These are phyloP conservation scores for Oscheius sp. DNA, from an alignment of 2,888 invertebrate genomes.

Conservation along the genomic window DNA sequence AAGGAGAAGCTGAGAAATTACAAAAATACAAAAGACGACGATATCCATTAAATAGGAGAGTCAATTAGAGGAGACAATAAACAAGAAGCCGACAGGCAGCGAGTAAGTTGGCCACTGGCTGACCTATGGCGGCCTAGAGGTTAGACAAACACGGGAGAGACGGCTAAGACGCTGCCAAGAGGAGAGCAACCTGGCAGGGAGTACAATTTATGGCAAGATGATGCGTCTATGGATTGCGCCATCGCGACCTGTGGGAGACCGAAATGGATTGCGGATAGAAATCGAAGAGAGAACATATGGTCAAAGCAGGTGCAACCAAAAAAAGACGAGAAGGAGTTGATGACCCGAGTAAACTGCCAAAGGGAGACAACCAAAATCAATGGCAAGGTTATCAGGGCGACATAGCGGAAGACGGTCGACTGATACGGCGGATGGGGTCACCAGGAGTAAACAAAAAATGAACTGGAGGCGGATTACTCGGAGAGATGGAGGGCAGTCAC, in stretches of 20 bases:
- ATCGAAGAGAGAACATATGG: no score
- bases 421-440: no score
- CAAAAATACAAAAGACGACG: background rate
- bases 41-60: no score
- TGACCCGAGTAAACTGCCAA: background rate
- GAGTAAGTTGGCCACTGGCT: constrained; percentile 3
- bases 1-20: background rate
- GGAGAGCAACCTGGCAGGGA: background rate
- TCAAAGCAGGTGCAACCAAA: background rate
- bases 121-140: constrained; percentile 22
- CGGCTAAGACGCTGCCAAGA: background rate
- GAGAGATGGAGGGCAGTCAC: no score
- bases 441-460: no score
- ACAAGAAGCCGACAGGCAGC: background rate
- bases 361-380: constrained; percentile 27
- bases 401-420: no score
- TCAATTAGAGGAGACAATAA: background rate
- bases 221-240: background rate
- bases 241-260: background rate
- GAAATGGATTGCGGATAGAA: background rate
- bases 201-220: background rate
- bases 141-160: constrained; percentile 3
- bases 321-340: background rate
- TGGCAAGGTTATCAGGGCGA: constrained; percentile 28
- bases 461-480: no score